Percentiles rank a stretch among this genome's conserved stretches.
Conservation (phyloP, 1,140 invertebrate genomes). For the Vollenhovia emeryi region DNA sequence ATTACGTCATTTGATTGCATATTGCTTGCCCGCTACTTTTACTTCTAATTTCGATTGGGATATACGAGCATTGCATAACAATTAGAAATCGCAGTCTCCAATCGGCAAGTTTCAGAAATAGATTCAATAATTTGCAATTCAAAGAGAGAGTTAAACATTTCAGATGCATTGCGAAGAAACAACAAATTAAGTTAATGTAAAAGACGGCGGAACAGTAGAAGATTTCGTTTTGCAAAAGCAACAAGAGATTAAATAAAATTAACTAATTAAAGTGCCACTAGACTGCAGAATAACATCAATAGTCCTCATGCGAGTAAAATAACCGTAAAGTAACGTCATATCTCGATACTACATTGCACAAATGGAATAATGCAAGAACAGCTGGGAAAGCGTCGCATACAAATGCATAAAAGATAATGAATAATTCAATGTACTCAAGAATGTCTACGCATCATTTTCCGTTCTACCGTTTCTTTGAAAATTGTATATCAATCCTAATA, state of each 20-base stretch:
- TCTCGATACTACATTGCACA: slow-evolving; percentile 20
- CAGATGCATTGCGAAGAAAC: not conserved
- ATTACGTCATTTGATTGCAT: not conserved
- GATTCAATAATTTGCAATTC: not conserved
- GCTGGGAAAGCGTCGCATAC: slow-evolving; percentile 39
- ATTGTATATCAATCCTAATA: not conserved
- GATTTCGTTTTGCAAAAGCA: not conserved
- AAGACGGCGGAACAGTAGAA: not conserved
- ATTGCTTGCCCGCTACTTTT: not conserved
- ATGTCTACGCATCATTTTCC: slow-evolving; percentile 38
- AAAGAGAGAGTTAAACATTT: not conserved
- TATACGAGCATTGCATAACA: not conserved
- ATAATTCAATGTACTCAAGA: slow-evolving; percentile 56
- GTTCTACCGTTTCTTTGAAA: not conserved
- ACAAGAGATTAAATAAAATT: not conserved
- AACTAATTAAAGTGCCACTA: not conserved
- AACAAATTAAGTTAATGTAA: not conserved
- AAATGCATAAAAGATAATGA: slow-evolving; percentile 52
- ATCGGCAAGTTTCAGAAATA: not conserved
- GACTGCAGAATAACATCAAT: not conserved
- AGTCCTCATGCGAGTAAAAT: slow-evolving; percentile 45
- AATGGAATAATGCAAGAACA: slow-evolving; percentile 32
- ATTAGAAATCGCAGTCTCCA: not conserved
- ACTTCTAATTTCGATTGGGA: not conserved
- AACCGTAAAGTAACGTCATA: slow-evolving; percentile 47